phyloP scores from a whole-genome alignment of 2,113 vertebrate species.

The Pan paniscus region DNA sequence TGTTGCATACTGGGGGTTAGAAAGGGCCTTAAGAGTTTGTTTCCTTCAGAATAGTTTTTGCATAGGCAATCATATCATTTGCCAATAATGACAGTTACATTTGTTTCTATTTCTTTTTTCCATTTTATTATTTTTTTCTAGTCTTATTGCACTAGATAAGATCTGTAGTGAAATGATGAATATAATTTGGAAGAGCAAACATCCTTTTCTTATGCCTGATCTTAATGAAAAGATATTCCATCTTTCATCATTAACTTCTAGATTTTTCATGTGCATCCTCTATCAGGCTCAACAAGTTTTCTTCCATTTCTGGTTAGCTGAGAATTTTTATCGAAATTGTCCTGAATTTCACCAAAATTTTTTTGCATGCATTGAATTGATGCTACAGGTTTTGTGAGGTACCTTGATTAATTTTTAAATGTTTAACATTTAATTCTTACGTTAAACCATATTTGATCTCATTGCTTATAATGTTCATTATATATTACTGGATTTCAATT shows the following conservation, averaged over 20 bases:
- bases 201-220: not conserved
- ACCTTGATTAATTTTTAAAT: too few species aligned
- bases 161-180: not conserved
- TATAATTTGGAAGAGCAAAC: not conserved
- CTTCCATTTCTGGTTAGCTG: not conserved
- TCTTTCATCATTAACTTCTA: not conserved
- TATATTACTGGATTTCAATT: not conserved
- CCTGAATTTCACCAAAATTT: not conserved
- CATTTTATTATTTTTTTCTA: not conserved
- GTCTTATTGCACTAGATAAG: not conserved
- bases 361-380: too few species aligned
- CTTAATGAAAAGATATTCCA: not conserved
- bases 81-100: not conserved
- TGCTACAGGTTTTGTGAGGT: too few species aligned
- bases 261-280: not conserved
- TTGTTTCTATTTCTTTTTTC: not conserved
- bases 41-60: too few species aligned
- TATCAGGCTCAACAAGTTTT: not conserved
- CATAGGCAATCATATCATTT: not conserved
- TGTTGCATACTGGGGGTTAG: too few species aligned
- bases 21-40: too few species aligned
- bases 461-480: too few species aligned
- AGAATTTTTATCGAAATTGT: not conserved
- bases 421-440: too few species aligned
- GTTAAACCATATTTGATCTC: too few species aligned